These are phyloP conservation scores for Mechanitis mazaeus DNA, from an alignment of 2,888 invertebrate genomes.

Conservation along the genomic window DNA sequence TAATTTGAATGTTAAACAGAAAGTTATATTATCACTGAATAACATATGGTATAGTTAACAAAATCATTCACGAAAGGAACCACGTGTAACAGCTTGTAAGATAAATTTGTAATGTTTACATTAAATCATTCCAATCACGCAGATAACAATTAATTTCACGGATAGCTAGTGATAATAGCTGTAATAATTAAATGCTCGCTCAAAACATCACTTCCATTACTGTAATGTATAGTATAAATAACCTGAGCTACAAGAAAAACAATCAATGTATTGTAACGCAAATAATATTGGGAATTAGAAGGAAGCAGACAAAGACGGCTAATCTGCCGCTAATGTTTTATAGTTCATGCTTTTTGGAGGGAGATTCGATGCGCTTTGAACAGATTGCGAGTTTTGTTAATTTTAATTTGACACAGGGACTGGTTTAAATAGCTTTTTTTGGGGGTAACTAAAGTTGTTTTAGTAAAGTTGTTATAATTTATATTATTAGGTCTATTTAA, in stretches of 20 bases:
- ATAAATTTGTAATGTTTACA: not conserved
- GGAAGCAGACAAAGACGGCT: conserved; percentile 39
- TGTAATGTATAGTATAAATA: conserved; percentile 32
- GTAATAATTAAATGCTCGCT: not conserved
- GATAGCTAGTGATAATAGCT: not conserved
- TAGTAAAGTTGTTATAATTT: too few species aligned
- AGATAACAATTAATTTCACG: conserved; percentile 5
- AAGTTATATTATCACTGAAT: too few species aligned
- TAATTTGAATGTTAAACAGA: too few species aligned
- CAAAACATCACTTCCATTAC: conserved; percentile 30
- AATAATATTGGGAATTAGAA: conserved; percentile 38
- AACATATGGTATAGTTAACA: too few species aligned
- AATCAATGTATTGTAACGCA: conserved; percentile 38
- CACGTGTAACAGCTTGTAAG: too few species aligned
- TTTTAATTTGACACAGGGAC: conserved; percentile 43
- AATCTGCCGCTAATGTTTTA: conserved; percentile 54
- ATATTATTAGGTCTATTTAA: too few species aligned
- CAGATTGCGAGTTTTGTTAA: conserved; percentile 48
- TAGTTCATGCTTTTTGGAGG: conserved; percentile 42
- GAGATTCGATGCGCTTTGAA: conserved; percentile 55
- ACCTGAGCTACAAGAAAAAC: conserved; percentile 25
- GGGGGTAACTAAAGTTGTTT: too few species aligned
- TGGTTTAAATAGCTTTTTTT: conserved; percentile 13
- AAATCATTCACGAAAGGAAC: too few species aligned
- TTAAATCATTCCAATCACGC: not conserved